Evolutionary conservation across 1,140 invertebrate genomes (phyloP), one percentile per base, ranked within the genome.

Genomic region (Dryas iulia): DNA sequence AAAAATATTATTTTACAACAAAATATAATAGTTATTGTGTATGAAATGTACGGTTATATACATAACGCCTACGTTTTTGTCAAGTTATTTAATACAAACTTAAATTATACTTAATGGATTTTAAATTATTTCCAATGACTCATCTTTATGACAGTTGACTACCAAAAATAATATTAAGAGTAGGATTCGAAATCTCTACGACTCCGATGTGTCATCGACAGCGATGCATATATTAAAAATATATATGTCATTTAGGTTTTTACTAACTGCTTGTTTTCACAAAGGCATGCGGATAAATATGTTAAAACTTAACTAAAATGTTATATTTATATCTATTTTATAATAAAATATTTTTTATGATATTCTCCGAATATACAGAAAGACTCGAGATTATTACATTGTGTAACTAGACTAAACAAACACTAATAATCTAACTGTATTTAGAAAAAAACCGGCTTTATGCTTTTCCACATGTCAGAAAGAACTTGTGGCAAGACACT

Each of bases 121-220:
- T 69, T 72, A 69, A 69, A 72, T 68, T 69, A 59, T 58, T 31
- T 68, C 47, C 21, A 72, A 71, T 74, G 73, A 74, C 24, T 74
- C 73, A 72, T 62, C 58, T 68, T 59, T 62, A 64, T 54, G 64
- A 71, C 64, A 71, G 66, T 72, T 11, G 31, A 21, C 26, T 35
- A 23, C 56, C 47, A 56, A 62, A 54, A 56, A 61, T 35, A 56
- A 63, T 60, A 33, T 28, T 57, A 70, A 60, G 39, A 47, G 39
- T 64, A 60, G 61, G 12, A 33, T 65, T 59, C 3, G 21, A 58
- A 59, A 60, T 52, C 24, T 56, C 68, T 67, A 71, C 63, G 73
- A 60, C 70, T 67, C 72, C 69, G 73, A 73, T 82, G 82, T 82
- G 80, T 85, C 84, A 87, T 87, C 83, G 78, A 78, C 77, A 71